These are phyloP conservation scores for Diabrotica balteata DNA, from an alignment of 2,888 invertebrate genomes.

Conservation along the genomic window DNA sequence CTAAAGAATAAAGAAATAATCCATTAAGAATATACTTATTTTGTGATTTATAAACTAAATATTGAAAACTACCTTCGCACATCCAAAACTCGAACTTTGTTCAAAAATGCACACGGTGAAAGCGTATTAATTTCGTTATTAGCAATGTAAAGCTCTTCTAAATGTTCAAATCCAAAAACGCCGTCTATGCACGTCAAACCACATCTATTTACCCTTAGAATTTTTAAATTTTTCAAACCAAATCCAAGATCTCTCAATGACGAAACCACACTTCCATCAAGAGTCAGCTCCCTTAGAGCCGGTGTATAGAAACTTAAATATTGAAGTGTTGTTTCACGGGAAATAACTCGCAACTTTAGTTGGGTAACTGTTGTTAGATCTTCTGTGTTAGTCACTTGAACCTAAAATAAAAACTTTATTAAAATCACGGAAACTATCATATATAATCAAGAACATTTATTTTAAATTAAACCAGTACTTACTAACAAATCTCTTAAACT, in stretches of 20 bases:
- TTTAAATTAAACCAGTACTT: constrained; percentile 15
- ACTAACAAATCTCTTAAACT: constrained; percentile 49
- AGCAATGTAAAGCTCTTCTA: constrained; percentile 70
- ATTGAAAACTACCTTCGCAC: constrained; percentile 52
- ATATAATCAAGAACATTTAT: neutral
- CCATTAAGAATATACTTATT: too few relatives aligned
- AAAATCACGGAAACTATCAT: neutral
- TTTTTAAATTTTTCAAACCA: constrained; percentile 67
- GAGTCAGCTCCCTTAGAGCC: constrained; percentile 66
- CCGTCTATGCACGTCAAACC: constrained; percentile 72
- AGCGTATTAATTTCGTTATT: constrained; percentile 70
- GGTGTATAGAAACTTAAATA: constrained; percentile 70
- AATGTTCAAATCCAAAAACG: constrained; percentile 68
- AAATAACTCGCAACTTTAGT: constrained; percentile 70
- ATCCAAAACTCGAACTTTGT: constrained; percentile 60
- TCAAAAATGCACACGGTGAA: constrained; percentile 67
- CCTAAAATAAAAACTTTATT: constrained; percentile 47
- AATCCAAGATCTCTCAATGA: constrained; percentile 75
- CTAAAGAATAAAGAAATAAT: too few relatives aligned
- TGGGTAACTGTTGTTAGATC: constrained; percentile 64
- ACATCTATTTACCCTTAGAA: constrained; percentile 70
- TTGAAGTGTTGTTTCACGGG: constrained; percentile 70
- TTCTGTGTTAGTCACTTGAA: constrained; percentile 59
- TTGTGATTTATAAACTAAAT: too few relatives aligned
- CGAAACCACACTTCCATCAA: constrained; percentile 73